Base-by-base conservation (phyloP, 1,140 invertebrate species). In the Cephus cinctus region DNA sequence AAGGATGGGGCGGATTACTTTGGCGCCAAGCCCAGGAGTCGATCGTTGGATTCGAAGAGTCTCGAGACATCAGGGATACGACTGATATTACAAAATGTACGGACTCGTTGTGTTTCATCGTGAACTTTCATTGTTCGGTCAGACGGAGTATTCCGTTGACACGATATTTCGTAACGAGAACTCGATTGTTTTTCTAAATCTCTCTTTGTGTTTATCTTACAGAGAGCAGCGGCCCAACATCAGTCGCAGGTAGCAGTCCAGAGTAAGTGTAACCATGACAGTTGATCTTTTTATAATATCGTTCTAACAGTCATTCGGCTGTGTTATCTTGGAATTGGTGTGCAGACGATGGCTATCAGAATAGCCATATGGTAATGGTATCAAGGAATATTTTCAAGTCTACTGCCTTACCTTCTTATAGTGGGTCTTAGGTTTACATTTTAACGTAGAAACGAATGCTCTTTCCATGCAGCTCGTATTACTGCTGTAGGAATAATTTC, bases 1-100 rank as follows among this genome's bases (percentile, higher is more conserved):
- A 78, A 81, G 67, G 83, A 86, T 60, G 80, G 81, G 56, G n/a
- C n/a, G n/a, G 54, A 81, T 41, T 73, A 78, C 52, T 76, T 78
- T 52, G 77, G 75, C 32, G 67, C 79, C 38, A 86, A 87, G 47
- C 84, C 85, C 2, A 79, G 88, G 27, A 90, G 87, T 67, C 78
- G 86, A 41, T 90, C 88, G 6, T 71, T 92, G 58, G 89, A 90
- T 73, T 83, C 88, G 3, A 82, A 86, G 50, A 81, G 85, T 4
- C 71, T 91, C 42, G 86, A 90, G 53, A 71, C 80, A 5, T 84
- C 84, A 35, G 88, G 87, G 11, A 81, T 90, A 43, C 78, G 82
- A 12, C 65, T 83, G n/a, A 75, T 80, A 25, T 34, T 86, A 3
- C 78, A 80, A 54, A 77, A 69, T 55, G 75, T 77, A 70, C 36